Conservation (phyloP, 2,888 invertebrate species). For the Apeira syringaria region DNA sequence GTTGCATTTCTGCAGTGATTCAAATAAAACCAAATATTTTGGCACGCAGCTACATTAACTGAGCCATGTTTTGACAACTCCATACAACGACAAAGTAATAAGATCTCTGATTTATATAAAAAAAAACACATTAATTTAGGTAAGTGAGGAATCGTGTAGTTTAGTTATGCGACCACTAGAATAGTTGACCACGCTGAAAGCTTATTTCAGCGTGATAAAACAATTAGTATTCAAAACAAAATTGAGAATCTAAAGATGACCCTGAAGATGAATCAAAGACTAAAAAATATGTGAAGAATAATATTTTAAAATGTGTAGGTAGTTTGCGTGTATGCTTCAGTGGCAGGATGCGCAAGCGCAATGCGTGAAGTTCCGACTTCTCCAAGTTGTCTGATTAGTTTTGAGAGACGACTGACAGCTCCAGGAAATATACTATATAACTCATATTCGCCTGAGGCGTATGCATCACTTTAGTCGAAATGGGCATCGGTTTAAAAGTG, state of each 20-base stretch:
- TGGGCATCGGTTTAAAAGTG: no score
- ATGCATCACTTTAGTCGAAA: slow-evolving; percentile 2
- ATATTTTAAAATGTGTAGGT: not conserved
- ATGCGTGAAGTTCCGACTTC: slow-evolving; percentile 39
- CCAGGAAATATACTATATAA: slow-evolving; percentile 27
- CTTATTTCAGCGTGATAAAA: slow-evolving; percentile 22
- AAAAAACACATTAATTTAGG: slow-evolving; percentile 2
- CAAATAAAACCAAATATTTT: slow-evolving; percentile 9
- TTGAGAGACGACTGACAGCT: slow-evolving; percentile 39
- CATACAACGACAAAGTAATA: not conserved
- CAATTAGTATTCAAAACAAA: slow-evolving; percentile 31
- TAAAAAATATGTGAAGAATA: slow-evolving; percentile 33
- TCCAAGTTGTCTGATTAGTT: slow-evolving; percentile 46
- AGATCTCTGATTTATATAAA: slow-evolving; percentile 10
- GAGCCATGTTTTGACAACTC: slow-evolving; percentile 10
- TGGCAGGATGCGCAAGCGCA: slow-evolving; percentile 41
- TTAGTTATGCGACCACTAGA: slow-evolving; percentile 2
- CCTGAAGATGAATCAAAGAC: slow-evolving; percentile 5
- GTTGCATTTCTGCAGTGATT: not conserved
- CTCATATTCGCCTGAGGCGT: slow-evolving; percentile 2
- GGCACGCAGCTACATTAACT: slow-evolving; percentile 8
- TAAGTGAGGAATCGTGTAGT: slow-evolving; percentile 3
- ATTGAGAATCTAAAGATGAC: slow-evolving; percentile 2
- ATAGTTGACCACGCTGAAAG: no score
- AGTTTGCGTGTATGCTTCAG: slow-evolving; percentile 33